Conservation (phyloP, 2,888 invertebrate genomes). For the Andrena bicolor region DNA sequence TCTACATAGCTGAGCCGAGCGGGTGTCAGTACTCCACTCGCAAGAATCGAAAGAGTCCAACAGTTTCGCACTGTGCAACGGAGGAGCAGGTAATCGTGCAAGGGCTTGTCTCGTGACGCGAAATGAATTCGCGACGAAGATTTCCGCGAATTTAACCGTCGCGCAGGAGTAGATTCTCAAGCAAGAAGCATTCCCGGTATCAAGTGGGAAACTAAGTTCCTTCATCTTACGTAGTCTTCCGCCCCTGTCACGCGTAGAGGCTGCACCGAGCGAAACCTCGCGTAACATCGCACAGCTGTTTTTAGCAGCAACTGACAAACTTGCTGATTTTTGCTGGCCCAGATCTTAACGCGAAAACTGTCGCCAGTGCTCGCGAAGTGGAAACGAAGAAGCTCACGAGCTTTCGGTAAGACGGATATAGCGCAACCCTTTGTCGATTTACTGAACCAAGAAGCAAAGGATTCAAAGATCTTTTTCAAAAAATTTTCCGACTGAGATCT, state of each 20-base stretch:
- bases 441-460: conserved; percentile 11
- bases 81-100: conserved; percentile 23
- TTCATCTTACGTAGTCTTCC: conserved; percentile 7
- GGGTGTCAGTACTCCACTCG: not conserved
- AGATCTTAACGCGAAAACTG: conserved; percentile 40
- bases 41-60: not conserved
- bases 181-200: conserved; percentile 9
- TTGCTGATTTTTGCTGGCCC: conserved; percentile 30
- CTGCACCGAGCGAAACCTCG: not conserved
- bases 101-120: not conserved
- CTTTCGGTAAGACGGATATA: conserved; percentile 17
- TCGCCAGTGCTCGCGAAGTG: conserved; percentile 20
- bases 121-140: conserved; percentile 29
- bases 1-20: not conserved
- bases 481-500: not conserved
- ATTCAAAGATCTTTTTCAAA: not conserved
- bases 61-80: not conserved
- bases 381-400: conserved; percentile 28
- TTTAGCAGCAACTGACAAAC: conserved; percentile 16
- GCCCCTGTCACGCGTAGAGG: conserved; percentile 5
- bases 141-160: conserved; percentile 24
- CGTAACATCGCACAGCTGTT: conserved; percentile 24
- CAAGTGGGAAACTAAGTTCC: conserved; percentile 27
- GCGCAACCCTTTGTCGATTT: conserved; percentile 34
- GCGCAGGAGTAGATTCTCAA: conserved; percentile 12